phyloP scores from a whole-genome alignment of 2,888 invertebrate species.

The Gnatocerus cornutus region DNA sequence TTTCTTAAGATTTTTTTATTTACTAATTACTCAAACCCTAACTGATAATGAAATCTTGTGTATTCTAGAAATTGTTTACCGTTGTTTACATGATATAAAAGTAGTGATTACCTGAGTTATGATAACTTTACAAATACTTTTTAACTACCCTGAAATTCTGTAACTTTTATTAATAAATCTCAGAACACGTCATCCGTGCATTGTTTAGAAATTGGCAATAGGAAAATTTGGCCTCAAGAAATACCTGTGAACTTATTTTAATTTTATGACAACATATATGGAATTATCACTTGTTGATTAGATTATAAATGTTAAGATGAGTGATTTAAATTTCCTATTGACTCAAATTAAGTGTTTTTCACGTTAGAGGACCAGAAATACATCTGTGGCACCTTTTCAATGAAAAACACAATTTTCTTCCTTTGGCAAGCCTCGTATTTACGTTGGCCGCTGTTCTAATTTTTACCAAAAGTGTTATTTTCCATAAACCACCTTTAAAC shows the following conservation, averaged over 20 bases:
- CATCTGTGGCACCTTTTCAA: background rate
- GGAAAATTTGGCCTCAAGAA: background rate
- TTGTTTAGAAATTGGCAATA: slow-evolving; percentile 1
- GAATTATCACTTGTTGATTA: too few species aligned
- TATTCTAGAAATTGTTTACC: too few species aligned
- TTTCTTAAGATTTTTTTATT: too few species aligned
- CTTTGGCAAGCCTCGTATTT: slow-evolving; percentile 14
- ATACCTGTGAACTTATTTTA: background rate
- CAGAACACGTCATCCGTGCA: background rate
- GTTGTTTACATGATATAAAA: too few species aligned
- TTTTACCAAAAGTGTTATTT: slow-evolving; percentile 17
- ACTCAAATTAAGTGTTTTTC: too few species aligned
- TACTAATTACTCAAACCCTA: too few species aligned
- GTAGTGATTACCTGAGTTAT: too few species aligned
- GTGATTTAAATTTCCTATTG: too few species aligned
- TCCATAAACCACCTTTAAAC: slow-evolving; percentile 11
- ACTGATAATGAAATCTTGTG: too few species aligned
- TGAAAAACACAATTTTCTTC: background rate
- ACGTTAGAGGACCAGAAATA: too few species aligned
- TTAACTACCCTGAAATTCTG: background rate
- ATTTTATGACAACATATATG: background rate
- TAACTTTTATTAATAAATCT: background rate
- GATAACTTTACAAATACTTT: too few species aligned
- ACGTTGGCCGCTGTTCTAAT: slow-evolving; percentile 10
- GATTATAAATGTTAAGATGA: too few species aligned